phyloP scores from a whole-genome alignment of 2,113 vertebrate genomes.

The Scomber scombrus region DNA sequence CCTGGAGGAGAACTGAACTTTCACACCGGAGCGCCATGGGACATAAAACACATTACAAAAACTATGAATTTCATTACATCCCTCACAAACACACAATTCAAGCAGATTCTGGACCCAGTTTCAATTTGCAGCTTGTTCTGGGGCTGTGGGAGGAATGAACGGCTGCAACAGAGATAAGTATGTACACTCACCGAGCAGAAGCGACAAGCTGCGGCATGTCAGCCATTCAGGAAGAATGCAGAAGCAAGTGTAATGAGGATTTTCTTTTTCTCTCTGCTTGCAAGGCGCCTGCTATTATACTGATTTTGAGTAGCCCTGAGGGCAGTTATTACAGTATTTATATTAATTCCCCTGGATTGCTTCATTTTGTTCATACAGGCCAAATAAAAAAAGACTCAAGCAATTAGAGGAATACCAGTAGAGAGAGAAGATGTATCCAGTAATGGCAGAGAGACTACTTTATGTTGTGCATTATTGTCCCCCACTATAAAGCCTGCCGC shows the following conservation, averaged over 20 bases:
- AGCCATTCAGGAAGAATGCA: slow-evolving; percentile 78
- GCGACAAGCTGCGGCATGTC: slow-evolving; percentile 78
- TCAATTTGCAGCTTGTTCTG: slow-evolving; percentile 43
- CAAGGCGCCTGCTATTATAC: slow-evolving; percentile 84
- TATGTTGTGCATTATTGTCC: slow-evolving; percentile 15
- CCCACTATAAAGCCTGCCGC: not conserved
- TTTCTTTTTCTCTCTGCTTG: slow-evolving; percentile 75
- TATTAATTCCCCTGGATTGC: slow-evolving; percentile 81
- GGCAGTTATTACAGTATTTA: slow-evolving; percentile 85
- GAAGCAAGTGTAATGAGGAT: slow-evolving; percentile 81
- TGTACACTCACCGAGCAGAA: slow-evolving; percentile 56
- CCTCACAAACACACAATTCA: slow-evolving; percentile 50
- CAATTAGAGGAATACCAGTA: slow-evolving; percentile 62
- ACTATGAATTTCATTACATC: slow-evolving; percentile 51
- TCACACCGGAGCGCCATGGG: slow-evolving; percentile 34
- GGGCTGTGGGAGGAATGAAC: slow-evolving; percentile 48
- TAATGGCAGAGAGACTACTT: slow-evolving; percentile 19
- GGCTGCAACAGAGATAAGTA: slow-evolving; percentile 54
- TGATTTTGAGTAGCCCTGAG: slow-evolving; percentile 73
- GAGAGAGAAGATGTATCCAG: slow-evolving; percentile 37
- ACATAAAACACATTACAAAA: slow-evolving; percentile 50
- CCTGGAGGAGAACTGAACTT: slow-evolving; percentile 40
- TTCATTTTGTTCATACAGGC: slow-evolving; percentile 80
- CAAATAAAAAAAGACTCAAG: slow-evolving; percentile 54
- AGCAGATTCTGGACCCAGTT: slow-evolving; percentile 24